Percentiles rank a stretch among this genome's conserved stretches.
Conservation (phyloP, 64 coral and sea anemone species). For the Stylophora pistillata region DNA sequence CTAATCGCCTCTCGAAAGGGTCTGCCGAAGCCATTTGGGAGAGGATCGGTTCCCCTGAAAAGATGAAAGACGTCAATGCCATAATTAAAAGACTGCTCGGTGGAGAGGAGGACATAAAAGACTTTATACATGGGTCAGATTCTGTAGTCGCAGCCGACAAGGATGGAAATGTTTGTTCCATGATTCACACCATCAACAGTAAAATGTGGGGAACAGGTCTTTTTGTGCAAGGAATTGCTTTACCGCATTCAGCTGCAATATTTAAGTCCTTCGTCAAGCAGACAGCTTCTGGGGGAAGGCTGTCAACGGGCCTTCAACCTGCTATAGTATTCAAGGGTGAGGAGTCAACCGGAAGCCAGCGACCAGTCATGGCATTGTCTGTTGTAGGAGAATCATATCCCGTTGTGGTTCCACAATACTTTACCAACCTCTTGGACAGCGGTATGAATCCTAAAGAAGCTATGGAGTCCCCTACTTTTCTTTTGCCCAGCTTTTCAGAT, state of each 20-base stretch:
- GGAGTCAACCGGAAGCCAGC: background rate
- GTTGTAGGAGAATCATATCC: slow-evolving; percentile 70
- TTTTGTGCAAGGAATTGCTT: slow-evolving; percentile 71
- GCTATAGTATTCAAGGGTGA: slow-evolving; percentile 43
- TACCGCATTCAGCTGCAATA: slow-evolving; percentile 83
- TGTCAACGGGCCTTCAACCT: slow-evolving; percentile 58
- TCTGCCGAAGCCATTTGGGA: slow-evolving; percentile 74
- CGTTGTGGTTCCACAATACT: slow-evolving; percentile 51
- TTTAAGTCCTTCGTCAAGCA: slow-evolving; percentile 63
- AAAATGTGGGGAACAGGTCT: slow-evolving; percentile 85
- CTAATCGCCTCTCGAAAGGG: slow-evolving; percentile 51
- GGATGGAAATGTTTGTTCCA: slow-evolving; percentile 79
- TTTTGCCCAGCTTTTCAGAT: slow-evolving; percentile 36
- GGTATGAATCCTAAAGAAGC: slow-evolving; percentile 82
- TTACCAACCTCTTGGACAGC: slow-evolving; percentile 63
- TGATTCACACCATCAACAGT: slow-evolving; percentile 89
- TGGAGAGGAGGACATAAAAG: background rate
- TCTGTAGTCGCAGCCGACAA: slow-evolving; percentile 75
- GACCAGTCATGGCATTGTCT: slow-evolving; percentile 71
- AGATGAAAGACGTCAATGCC: slow-evolving; percentile 64
- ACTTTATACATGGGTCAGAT: slow-evolving; percentile 68
- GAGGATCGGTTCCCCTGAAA: slow-evolving; percentile 60
- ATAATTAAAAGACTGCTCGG: slow-evolving; percentile 72
- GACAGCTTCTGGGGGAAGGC: slow-evolving; percentile 55
- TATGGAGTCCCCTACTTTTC: slow-evolving; percentile 59